These are phyloP conservation scores for Labeo rohita DNA, from an alignment of 2,113 vertebrate species.

Conservation along the genomic window DNA sequence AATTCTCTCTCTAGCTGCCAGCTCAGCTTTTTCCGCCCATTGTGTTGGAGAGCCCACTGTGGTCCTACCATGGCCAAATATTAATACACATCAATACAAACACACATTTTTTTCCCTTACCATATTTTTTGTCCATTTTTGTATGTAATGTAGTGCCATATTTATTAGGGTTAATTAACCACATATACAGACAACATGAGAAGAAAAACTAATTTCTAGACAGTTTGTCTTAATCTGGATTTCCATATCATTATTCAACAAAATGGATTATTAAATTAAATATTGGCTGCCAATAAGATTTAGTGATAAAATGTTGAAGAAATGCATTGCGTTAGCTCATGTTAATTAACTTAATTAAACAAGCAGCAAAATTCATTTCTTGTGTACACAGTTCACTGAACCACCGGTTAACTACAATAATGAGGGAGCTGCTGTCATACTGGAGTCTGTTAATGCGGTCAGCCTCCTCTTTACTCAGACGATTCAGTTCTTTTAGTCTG, in stretches of 20 bases:
- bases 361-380: neutral
- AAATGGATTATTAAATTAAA: neutral
- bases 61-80: constrained; percentile 67
- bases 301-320: neutral
- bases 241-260: neutral
- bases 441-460: constrained; percentile 65
- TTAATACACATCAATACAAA: constrained; percentile 38
- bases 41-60: constrained; percentile 63
- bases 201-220: neutral
- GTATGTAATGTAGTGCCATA: neutral
- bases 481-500: constrained; percentile 67
- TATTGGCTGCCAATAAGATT: neutral
- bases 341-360: neutral
- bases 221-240: neutral
- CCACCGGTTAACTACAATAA: constrained; percentile 1
- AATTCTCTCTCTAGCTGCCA: constrained; percentile 59
- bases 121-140: no score
- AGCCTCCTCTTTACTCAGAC: constrained; percentile 66
- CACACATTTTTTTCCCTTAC: no score
- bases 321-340: neutral
- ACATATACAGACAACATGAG: neutral
- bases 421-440: constrained; percentile 55
- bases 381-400: constrained; percentile 1
- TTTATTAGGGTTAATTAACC: neutral
- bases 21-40: constrained; percentile 69